phyloP scores from a whole-genome alignment of 1,140 invertebrate species.

The Triops cancriformis region DNA sequence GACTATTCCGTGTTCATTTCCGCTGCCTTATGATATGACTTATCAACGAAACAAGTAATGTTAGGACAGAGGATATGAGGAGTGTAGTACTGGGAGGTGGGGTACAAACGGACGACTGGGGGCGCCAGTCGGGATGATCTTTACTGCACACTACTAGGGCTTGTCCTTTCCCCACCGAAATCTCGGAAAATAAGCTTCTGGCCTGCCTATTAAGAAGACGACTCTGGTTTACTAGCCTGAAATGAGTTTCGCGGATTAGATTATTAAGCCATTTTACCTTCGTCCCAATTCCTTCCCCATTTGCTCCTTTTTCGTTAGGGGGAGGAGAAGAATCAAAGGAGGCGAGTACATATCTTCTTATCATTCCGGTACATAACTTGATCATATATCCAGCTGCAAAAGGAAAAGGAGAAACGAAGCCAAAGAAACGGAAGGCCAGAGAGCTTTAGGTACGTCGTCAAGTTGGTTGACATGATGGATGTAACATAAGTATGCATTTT shows the following conservation, averaged over 20 bases:
- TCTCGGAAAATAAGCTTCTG: background rate
- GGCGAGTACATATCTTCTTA: background rate
- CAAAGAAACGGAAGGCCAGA: background rate
- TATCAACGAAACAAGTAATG: background rate
- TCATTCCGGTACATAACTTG: background rate
- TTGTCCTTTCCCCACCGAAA: background rate
- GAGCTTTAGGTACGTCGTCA: background rate
- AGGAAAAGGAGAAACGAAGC: background rate
- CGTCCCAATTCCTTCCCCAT: background rate
- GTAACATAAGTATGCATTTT: background rate
- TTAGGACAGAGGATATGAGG: background rate
- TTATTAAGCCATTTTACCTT: conserved; percentile 3
- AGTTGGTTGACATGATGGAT: background rate
- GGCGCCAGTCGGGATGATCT: background rate
- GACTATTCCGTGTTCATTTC: background rate
- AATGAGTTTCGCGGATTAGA: background rate
- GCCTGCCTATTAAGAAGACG: background rate
- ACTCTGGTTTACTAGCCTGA: background rate
- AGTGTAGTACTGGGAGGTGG: background rate
- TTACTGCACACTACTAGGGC: background rate
- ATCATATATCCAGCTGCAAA: background rate
- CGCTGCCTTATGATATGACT: background rate
- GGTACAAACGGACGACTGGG: background rate
- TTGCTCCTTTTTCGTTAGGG: background rate
- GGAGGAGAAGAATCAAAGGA: background rate